Base-by-base conservation (phyloP, 2,797 vertebrate genomes). In the Pangasius mekongensis region DNA sequence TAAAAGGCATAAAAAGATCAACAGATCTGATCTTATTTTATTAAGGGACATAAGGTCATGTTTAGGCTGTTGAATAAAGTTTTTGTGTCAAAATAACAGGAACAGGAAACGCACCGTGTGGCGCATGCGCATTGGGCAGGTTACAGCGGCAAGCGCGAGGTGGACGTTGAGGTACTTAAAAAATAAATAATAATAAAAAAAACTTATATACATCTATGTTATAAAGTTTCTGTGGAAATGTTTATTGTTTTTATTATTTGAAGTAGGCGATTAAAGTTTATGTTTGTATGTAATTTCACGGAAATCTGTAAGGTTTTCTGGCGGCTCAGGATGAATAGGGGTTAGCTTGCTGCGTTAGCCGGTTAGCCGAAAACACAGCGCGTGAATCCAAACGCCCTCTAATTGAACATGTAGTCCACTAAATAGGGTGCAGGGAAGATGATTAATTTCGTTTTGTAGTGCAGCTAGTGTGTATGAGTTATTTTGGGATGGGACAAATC, bases 51-150 rank as follows among this genome's bases (percentile, higher is more conserved):
- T 3, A 3, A 20, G 20, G 0, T 11, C 3, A 36, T 33, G 0
- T 7, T 33, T 2, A 0, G 1, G 18, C 0, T 22, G 18, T 36
- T 89, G 47, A 89, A 93, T 93, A 93, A 92, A 93, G 91, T 89
- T 92, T 64, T 76, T 27, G 9, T 30, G 5, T 88, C 77, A 87
- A 88, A 91, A 69, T 27, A 89, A 86, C 80, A 76, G 90, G 91
- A 91, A 90, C 24, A 76, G 90, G 90, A 91, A 92, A 62, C 30
- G 80, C 84, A 27, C 9, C 0, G 5, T 30, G 20, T 0, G 5
- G 78, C 24, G 90, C 94, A 93, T 93, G 94, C 94, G 94, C 89
- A 84, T 0, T 49, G 58, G 5, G 0, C 16, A 13, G 36, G 22
- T 54, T 54, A 9, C 13, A 56, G 82, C 47, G 39, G 77, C 52